A percentile compares a stretch with the other conserved stretches of the same genome.
Evolutionary conservation across 2,113 vertebrate genomes (phyloP).

Genomic region (Forbesichthys agassizii): DNA sequence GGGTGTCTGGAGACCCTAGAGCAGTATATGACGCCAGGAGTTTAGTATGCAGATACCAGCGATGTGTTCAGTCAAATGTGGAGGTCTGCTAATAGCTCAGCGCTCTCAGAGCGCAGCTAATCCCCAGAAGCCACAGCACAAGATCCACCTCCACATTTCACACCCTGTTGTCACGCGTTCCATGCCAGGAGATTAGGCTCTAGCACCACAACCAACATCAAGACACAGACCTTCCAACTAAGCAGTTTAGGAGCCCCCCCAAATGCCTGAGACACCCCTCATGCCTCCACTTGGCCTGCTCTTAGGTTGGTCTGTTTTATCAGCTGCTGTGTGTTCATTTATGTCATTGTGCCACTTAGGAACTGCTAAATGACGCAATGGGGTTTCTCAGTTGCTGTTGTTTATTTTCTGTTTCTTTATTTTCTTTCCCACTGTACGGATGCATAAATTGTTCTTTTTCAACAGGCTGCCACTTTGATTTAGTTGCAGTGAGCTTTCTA

Average conservation of each 20-base stretch:
- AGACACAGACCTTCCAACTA: background rate
- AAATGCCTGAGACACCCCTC: slow-evolving; percentile 13
- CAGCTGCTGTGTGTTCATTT: background rate
- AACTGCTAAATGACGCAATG: background rate
- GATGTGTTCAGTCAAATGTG: slow-evolving; percentile 38
- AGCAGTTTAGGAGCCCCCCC: slow-evolving; percentile 32
- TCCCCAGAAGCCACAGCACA: slow-evolving; percentile 42
- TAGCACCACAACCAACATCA: slow-evolving; percentile 20
- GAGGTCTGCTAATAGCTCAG: slow-evolving; percentile 37
- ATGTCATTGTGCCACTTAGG: slow-evolving; percentile 4
- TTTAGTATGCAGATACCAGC: slow-evolving; percentile 39
- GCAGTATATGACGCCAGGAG: slow-evolving; percentile 23
- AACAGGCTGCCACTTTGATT: background rate
- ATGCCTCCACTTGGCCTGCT: slow-evolving; percentile 26
- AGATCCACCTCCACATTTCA: slow-evolving; percentile 59
- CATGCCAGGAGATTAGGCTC: slow-evolving; percentile 46
- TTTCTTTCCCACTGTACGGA: background rate
- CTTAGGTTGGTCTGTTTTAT: slow-evolving; percentile 10
- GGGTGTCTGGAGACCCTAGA: slow-evolving; percentile 3
- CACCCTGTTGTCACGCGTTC: slow-evolving; percentile 51
- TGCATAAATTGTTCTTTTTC: background rate
- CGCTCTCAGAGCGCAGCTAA: slow-evolving; percentile 35
- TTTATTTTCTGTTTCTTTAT: background rate
- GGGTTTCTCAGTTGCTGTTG: too few relatives aligned
- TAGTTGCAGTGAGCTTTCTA: background rate